Evolutionary conservation across 2,113 vertebrate species (phyloP), one percentile per base, ranked within the genome.

Genomic region (Labrus mixtus): DNA sequence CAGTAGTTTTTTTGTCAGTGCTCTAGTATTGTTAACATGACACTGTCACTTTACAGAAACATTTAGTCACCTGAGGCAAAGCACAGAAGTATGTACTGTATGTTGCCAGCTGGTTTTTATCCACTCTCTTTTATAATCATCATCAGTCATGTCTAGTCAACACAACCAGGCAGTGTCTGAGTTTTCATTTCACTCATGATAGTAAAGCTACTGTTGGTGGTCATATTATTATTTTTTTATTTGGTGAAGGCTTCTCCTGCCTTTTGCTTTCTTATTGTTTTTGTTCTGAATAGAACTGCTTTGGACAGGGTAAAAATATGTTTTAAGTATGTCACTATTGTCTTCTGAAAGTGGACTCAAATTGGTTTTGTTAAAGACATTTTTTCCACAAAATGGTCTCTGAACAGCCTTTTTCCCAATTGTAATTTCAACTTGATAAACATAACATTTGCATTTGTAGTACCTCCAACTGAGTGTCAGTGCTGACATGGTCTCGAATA

Each of bases 111-210:
- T 69, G 64, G 41, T 68, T 22, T 58, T 1, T 11, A 8, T 55
- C 29, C 48, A 33, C 54, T 37, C 23, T 53, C 51, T 23, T 41
- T 41, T 16, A 23, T 65, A 73, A 39, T 57, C 41, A 12, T 29
- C 36, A 17, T 67, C 23, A 37, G 54, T 74, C 53, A 51, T 6
- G 19, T 59, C 70, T 45, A 23, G 29, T 57, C 58, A 45, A 68
- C 70, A 56, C 25, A 39, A 10, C 6, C 20, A 50, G 56, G 12
- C 12, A 8, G 20, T 19, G 16, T 71, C 48, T 15, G 13, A 33
- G 29, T 74, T 33, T 33, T 77, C 20, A n/a, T 50, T 12, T 68
- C 23, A 50, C 41, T 15, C 61, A 25, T 80, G 67, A 63, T 23
- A 41, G 23, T 59, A 29, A 20, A 1, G 51, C 17, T 41, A 10